Evolutionary conservation across 2,888 invertebrate genomes (phyloP).

Genomic region (Uropetala carovei): DNA sequence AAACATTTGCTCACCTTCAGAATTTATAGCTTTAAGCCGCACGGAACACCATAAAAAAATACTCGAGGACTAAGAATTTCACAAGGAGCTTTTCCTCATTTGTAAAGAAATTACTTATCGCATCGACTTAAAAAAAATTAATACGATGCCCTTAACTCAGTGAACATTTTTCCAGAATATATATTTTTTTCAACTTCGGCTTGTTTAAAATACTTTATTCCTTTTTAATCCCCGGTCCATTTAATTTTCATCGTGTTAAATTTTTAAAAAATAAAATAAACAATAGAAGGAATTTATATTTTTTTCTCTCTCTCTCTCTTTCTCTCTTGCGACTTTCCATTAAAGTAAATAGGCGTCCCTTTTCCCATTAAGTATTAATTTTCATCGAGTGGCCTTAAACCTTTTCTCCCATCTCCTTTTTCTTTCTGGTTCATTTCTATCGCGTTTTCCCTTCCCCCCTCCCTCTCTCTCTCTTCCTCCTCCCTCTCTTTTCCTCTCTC

Average conservation of each 20-base stretch:
- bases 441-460: background rate
- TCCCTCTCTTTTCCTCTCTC: background rate
- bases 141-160: background rate
- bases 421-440: background rate
- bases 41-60: background rate
- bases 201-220: background rate
- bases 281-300: background rate
- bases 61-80: too few relatives aligned
- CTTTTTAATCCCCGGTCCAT: conserved; percentile 1
- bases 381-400: conserved; percentile 48
- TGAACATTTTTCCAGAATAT: background rate
- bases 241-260: conserved; percentile 54
- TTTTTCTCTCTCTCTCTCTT: background rate
- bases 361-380: conserved; percentile 60
- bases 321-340: conserved; percentile 23
- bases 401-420: background rate
- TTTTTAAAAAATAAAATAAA: background rate
- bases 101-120: background rate
- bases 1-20: background rate
- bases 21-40: background rate
- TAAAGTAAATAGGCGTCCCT: conserved; percentile 27
- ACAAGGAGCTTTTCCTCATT: background rate
- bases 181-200: background rate
- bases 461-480: too few relatives aligned
- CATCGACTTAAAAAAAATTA: background rate